Base-by-base conservation (phyloP, 2,888 invertebrate species). In the Diaprepes abbreviatus region DNA sequence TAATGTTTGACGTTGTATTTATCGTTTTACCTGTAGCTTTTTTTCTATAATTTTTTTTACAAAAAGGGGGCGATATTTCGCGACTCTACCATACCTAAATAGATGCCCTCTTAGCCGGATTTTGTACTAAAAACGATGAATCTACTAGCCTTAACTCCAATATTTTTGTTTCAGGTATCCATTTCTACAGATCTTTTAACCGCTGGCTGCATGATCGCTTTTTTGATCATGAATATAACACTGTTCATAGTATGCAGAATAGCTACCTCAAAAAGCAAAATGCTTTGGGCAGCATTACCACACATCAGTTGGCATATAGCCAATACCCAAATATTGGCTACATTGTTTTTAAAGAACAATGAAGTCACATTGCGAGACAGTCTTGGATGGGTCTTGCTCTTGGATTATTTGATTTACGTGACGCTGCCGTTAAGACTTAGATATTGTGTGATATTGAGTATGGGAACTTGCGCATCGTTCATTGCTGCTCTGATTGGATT, bases 391-490 rank as follows among this genome's bases (percentile, higher is more conserved):
- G 87, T 90, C 21, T 85, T 93, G 69, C 85, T 93, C 54, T 83
- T 92, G 76, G 89, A 91, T 77, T 93, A 92, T 81, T 85, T 93
- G 54, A 88, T 92, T 54, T 92, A 91, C 82, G 91, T 92, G 63
- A 90, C 92, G 12, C 83, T 93, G 74, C 93, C 93, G 0, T 84
- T 93, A 66, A 86, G 91, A 62, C 83, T 92, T 38, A 85, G 89
- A 43, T 89, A 88, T 72, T 89, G 90, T 77, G 85, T 88, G 38
- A 84, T 89, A 52, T 84, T 91, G 70, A 90, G 90, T 50, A 77
- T 88, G 16, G 87, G 87, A 64, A 89, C 90, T 10, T 89, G 89
- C 74, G 85, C 87, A 24, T 85, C 88, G n/a, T 91, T 90, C 79
- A 82, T 89, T 71, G 86, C 87, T 24, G 85, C 88, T 16, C 84